Evolutionary conservation across 2,113 vertebrate species (phyloP), one percentile per base, ranked within the genome.

Genomic region (Callospermophilus lateralis): DNA sequence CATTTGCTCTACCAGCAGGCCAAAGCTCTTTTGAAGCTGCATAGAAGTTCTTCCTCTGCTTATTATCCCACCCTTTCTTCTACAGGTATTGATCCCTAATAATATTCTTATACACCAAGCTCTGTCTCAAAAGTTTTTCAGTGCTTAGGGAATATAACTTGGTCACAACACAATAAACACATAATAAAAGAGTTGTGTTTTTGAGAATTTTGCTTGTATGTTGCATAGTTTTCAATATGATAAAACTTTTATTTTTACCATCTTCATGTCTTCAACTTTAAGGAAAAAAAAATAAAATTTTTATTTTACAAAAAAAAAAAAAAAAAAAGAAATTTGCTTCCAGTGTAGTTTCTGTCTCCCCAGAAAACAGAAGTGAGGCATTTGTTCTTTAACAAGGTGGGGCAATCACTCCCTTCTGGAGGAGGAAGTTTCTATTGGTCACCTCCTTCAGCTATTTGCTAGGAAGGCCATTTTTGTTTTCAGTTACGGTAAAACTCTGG

Each of bases 401-500:
- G 45, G 53, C 63, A 76, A 95, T 72, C 58, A 6, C 9, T 19
- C 72, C 42, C 8, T 61, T 65, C 39, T 48, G 32, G 34, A 48
- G 68, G n/a, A 72, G 84, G 63, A 17, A 24, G 79, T 94, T 76
- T 45, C 73, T 39, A 65, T 92, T 96, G 96, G 95, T 39, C 3
- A 16, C 19, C 92, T 72, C 19, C 17, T 68, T 95, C 77, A 83
- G 93, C 93, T 3, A 76, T 89, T 97, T 94, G 84, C 89, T 85
- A 90, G 6, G 65, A 80, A 95, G 22, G 73, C 45, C 93, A 68
- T 89, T 92, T 96, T 11, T 45, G 34, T 77, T 61, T 94, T 37
- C 67, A 16, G 63, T 98, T 97, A 95, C 10, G 5, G 37, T 97
- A 97, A 98, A 96, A 83, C 51, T 72, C n/a, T 94, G 80, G 80